Conservation (phyloP, 2,797 vertebrate species). For the Pangasius djambal region DNA sequence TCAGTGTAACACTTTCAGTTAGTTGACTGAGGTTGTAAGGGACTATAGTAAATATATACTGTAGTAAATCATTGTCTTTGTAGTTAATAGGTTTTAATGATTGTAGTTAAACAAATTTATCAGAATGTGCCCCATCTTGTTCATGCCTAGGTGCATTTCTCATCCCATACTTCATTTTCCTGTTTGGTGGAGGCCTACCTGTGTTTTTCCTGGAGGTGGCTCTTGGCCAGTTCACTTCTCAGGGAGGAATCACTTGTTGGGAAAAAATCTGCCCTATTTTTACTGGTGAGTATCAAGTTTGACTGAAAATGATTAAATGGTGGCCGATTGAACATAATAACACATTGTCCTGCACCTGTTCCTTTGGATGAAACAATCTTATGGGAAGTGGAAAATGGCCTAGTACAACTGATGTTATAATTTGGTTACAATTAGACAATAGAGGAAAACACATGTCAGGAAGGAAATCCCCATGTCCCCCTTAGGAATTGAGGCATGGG, state of each 20-base stretch:
- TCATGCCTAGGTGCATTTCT: conserved; percentile 89
- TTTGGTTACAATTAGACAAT: conserved; percentile 10
- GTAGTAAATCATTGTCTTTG: conserved; percentile 33
- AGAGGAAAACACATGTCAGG: neutral
- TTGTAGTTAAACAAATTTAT: conserved; percentile 6
- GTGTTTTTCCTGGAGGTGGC: conserved; percentile 99
- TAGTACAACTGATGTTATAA: neutral
- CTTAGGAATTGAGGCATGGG: neutral
- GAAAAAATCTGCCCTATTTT: conserved; percentile 98
- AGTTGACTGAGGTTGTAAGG: neutral
- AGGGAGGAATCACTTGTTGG: conserved; percentile 99
- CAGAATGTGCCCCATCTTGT: neutral
- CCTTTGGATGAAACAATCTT: neutral
- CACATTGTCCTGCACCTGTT: neutral
- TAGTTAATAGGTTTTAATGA: conserved; percentile 18
- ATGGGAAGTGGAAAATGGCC: conserved; percentile 1
- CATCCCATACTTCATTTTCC: conserved; percentile 99
- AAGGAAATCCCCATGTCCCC: conserved; percentile 14
- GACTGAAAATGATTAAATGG: neutral
- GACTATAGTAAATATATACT: conserved; percentile 10
- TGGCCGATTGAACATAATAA: neutral
- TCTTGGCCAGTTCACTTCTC: conserved; percentile 95
- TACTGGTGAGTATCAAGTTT: conserved; percentile 77
- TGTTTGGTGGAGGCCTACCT: conserved; percentile 96
- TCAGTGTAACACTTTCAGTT: neutral